Base-by-base conservation (phyloP, 2,888 invertebrate species). In the Meandrusa payeni region DNA sequence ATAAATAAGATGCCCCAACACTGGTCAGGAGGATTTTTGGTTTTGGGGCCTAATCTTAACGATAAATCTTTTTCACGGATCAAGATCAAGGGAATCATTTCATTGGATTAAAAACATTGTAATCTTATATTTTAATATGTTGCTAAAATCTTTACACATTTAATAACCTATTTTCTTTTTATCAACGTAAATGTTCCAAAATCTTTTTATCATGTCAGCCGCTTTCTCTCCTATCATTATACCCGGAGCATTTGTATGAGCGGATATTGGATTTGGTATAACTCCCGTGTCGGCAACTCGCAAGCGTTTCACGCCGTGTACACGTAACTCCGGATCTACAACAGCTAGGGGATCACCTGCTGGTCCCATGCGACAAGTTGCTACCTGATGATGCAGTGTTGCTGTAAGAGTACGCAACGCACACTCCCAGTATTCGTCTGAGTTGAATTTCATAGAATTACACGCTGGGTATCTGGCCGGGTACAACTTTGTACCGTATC, bases 331-430 rank as follows among this genome's bases (percentile, higher is more conserved):
- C 1, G 90, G 87, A 63, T 91, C 91, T 0, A 93, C 93, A 1
- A 94, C 91, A 0, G 93, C 90, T 0, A 74, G 79, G 0, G 89
- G 86, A 59, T 93, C 93, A 0, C 66, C 76, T 0, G 64, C 64
- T 0, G 92, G 90, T 0, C 93, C 94, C 94, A 94, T 94, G 57
- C 91, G 92, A 51, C 92, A 92, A 0, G 93, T 93, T 2, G 91
- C 91, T 48, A 91, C 87, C 54, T 91, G 91, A 66, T 93, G 93
- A 57, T 91, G 91, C 20, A 91, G 71, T 0, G 92, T 91, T 9
- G 89, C 88, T 0, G 92, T 90, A 23, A 90, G 71, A 6, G 89
- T 89, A 6, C 90, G 81, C 5, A 91, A 73, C 1, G 91, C 90
- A 64, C 94, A 94, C 51, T 90, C 90, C 93, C 94, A 93, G 60